phyloP scores from a whole-genome alignment of 2,113 vertebrate species.

The Carassius carassius region DNA sequence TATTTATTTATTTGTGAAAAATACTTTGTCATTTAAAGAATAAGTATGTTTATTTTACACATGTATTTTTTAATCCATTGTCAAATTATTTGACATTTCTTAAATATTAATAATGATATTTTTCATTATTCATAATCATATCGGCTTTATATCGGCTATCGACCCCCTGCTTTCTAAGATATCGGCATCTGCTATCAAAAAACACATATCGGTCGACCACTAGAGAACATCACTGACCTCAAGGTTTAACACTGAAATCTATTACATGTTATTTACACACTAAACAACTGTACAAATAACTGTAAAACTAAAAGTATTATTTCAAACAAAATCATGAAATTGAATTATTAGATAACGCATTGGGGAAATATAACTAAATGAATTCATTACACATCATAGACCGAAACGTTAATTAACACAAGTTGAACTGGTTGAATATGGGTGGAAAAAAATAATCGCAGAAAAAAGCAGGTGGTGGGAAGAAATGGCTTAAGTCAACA shows the following conservation, averaged over 20 bases:
- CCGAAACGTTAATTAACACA: background rate
- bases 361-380: background rate
- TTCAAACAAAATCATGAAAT: background rate
- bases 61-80: too few relatives aligned
- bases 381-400: background rate
- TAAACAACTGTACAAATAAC: background rate
- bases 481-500: constrained; percentile 41
- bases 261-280: background rate
- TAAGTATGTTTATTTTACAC: too few relatives aligned
- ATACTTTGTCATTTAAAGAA: too few relatives aligned
- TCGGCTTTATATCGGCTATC: too few relatives aligned
- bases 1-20: too few relatives aligned
- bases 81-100: too few relatives aligned
- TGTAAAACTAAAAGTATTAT: background rate
- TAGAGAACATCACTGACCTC: background rate
- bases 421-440: background rate
- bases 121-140: too few relatives aligned
- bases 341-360: background rate
- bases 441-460: background rate
- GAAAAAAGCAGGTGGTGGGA: constrained; percentile 13
- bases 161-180: too few relatives aligned
- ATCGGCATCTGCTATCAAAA: too few relatives aligned
- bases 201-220: too few relatives aligned
- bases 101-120: too few relatives aligned
- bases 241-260: background rate